Conservation (phyloP, 2,797 vertebrate genomes). For the Danio tinwini region DNA sequence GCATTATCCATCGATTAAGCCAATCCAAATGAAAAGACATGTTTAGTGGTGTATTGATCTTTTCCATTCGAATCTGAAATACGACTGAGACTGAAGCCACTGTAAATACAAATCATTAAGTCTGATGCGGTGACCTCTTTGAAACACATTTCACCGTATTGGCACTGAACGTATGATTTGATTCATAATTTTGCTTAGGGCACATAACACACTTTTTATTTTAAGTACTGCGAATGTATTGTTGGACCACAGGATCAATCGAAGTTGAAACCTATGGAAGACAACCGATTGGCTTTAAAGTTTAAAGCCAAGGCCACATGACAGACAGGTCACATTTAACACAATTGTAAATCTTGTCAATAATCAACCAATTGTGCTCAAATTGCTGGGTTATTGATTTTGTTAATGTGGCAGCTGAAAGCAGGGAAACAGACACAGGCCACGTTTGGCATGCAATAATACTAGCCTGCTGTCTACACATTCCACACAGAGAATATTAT, state of each 20-base stretch:
- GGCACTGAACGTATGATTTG: conserved; percentile 28
- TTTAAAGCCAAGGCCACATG: conserved; percentile 76
- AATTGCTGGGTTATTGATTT: conserved; percentile 93
- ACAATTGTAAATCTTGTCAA: conserved; percentile 93
- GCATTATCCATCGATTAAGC: conserved; percentile 21
- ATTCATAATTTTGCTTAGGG: conserved; percentile 51
- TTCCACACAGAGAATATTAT: no score
- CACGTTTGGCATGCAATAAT: conserved; percentile 42
- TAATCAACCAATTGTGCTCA: conserved; percentile 90
- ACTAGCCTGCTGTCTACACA: not conserved
- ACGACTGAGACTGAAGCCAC: conserved; percentile 10
- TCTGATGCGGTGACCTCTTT: conserved; percentile 36
- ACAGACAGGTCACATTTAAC: conserved; percentile 89
- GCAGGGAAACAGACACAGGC: conserved; percentile 72
- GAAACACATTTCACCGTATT: conserved; percentile 28
- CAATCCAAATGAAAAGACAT: conserved; percentile 38
- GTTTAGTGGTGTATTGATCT: conserved; percentile 33
- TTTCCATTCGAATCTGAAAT: conserved; percentile 9
- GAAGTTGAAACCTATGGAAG: conserved; percentile 20
- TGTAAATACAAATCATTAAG: conserved; percentile 48
- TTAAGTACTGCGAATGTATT: conserved; percentile 53
- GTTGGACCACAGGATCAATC: conserved; percentile 53
- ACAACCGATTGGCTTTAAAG: conserved; percentile 23
- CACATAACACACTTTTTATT: conserved; percentile 39
- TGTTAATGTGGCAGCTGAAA: conserved; percentile 83